Base-by-base conservation (phyloP, 2,797 vertebrate species). In the Syngnathus acus region DNA sequence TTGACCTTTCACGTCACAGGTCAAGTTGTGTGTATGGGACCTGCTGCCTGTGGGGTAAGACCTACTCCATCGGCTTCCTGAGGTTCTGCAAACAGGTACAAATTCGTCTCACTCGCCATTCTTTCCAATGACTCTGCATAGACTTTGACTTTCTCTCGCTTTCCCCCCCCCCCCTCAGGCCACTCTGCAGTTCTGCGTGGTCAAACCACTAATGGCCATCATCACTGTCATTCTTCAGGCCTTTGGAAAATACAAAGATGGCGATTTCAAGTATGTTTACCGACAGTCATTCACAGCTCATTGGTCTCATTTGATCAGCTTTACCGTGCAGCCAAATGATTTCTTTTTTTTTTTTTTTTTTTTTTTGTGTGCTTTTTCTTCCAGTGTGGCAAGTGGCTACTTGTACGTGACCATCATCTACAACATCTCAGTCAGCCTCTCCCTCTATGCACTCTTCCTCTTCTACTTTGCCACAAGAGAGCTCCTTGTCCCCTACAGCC, bases 171-270 rank as follows among this genome's bases (percentile, higher is more conserved):
- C 3, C 58, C 5, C 5, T 9, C 71, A 90, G 97, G 96, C 97
- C n/a, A 99, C 97, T 26, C 88, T 99, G 63, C 97, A 99, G 90
- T 99, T 99, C 88, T 99, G 97, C 40, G 97, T 99, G 74, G 97
- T 99, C 72, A 99, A 99, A 77, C 97, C 97, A 0, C 91, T 99
- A 80, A 98, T 99, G 97, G 97, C 97, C 0, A 82, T 95, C 78
- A 93, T 94, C 82, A 99, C 97, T 0, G 95, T 99, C 82, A 89
- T 98, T 79, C 94, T 99, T 64, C 97, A 99, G 85, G 95, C 95
- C 68, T 99, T 96, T 0, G 94, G 93, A 72, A 99, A 99, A 85
- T 99, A 98, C 90, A 92, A 87, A 80, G 97, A 99, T 26, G 97
- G 97, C 71, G 97, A 99, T 84, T 99, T 99, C 69, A 97, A 98